Base-by-base conservation (phyloP, 2,888 invertebrate genomes). In the Caenorhabditis doughertyi region DNA sequence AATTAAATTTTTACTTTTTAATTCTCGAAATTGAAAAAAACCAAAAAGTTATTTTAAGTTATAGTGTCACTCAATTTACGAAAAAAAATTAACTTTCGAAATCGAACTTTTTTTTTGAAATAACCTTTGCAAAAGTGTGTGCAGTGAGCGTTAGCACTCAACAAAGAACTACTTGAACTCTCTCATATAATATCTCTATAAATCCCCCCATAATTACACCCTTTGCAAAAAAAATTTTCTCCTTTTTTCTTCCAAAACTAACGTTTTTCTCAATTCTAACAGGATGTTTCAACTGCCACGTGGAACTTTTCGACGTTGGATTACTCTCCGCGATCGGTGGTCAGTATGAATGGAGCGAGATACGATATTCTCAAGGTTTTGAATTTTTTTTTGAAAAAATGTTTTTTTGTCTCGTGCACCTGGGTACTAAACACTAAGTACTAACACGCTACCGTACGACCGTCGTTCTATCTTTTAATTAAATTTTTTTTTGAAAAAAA, bases 241-340 rank as follows among this genome's bases (percentile, higher is more conserved):
- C 23, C 42, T 16, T 42, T n/a, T 21, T 18, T 16, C 51, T 67
- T n/a, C 47, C 18, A 11, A 13, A 21, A 51, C 70, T 70, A 58
- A 58, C 51, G n/a, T n/a, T 56, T 55, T 62, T 35, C n/a, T 39
- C 49, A 56, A 60, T 53, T 67, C 49, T 79, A 84, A 55, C 85
- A 91, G 90, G 91, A 91, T 68, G 88, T 87, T 42, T 90, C 90
- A 7, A 89, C 90, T 32, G 87, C 90, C 42, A 89, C 90, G 8
- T 91, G 91, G 91, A 89, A 90, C 77, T 90, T 89, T 84, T 88
- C 86, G 51, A 85, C 85, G 5, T 85, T 84, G 39, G 87, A 88
- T 71, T 92, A 91, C 88, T 90, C 90, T 47, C 92, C 92, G 1
- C 85, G 91, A 23, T 90, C 90, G 18, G 88, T 92, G 60, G 89